Percentiles rank a stretch among this genome's conserved stretches.
These are phyloP conservation scores for Pogona vitticeps DNA, from an alignment of 2,113 vertebrate species.

Conservation along the genomic window DNA sequence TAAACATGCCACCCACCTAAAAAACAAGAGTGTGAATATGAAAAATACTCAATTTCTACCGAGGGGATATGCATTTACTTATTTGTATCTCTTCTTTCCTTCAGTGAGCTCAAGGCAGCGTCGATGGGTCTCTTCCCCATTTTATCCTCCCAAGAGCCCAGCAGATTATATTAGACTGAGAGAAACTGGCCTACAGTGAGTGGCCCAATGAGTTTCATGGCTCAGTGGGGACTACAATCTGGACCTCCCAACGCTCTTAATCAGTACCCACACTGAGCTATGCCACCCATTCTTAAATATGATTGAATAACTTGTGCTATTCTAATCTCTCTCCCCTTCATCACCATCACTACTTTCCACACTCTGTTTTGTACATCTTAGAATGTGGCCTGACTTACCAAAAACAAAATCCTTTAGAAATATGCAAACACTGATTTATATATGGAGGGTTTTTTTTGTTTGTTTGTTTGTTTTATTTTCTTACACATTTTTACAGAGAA, in stretches of 20 bases:
- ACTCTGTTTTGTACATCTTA: not conserved
- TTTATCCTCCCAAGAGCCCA: too few species aligned
- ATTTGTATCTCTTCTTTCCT: too few species aligned
- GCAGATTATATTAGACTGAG: too few species aligned
- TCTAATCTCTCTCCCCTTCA: not conserved
- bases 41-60: not conserved
- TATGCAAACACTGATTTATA: slow-evolving; percentile 35
- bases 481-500: slow-evolving; percentile 59
- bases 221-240: too few species aligned
- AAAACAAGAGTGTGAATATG: not conserved
- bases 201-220: not conserved
- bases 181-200: too few species aligned
- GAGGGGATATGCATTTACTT: not conserved
- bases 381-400: slow-evolving; percentile 5
- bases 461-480: too few species aligned
- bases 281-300: not conserved
- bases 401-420: slow-evolving; percentile 3
- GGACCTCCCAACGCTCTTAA: not conserved
- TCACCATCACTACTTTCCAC: not conserved
- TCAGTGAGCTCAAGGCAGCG: too few species aligned
- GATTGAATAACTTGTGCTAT: not conserved
- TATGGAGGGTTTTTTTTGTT: slow-evolving; percentile 52
- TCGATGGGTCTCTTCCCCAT: too few species aligned
- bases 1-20: not conserved
- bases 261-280: not conserved